These are phyloP conservation scores for Choloepus hoffmanni DNA, from an alignment of 2,113 vertebrate genomes.

Conservation along the genomic window DNA sequence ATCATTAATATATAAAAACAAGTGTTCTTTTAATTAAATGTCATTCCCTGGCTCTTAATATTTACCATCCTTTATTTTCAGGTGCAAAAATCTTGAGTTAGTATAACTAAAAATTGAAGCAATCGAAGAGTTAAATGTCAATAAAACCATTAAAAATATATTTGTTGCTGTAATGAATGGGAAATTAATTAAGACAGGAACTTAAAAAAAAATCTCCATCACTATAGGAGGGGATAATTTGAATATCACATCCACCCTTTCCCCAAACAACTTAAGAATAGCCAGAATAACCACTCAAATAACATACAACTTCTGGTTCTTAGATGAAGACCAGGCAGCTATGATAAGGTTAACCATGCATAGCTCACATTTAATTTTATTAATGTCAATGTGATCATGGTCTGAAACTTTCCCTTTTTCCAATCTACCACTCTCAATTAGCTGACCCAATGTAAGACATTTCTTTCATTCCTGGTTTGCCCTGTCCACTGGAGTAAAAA, in stretches of 20 bases:
- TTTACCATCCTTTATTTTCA: slow-evolving; percentile 37
- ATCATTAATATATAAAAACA: not conserved
- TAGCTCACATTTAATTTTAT: not conserved
- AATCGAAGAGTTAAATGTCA: slow-evolving; percentile 23
- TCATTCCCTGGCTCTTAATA: not conserved
- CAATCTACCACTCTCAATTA: not conserved
- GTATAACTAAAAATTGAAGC: not conserved
- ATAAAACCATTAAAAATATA: not conserved
- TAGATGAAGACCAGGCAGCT: not conserved
- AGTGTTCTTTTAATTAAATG: slow-evolving; percentile 18
- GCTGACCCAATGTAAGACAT: not conserved
- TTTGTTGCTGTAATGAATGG: not conserved
- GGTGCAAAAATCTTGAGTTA: not conserved
- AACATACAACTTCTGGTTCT: not conserved
- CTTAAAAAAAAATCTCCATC: slow-evolving; percentile 5
- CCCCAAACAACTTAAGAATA: not conserved
- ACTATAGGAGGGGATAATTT: not conserved
- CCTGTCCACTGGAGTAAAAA: not conserved
- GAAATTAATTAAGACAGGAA: not conserved
- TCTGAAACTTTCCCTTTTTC: slow-evolving; percentile 41
- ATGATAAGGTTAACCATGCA: not conserved
- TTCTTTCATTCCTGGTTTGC: not conserved
- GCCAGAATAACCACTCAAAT: not conserved
- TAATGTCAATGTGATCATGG: not conserved
- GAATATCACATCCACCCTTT: not conserved